Conservation (phyloP, 2,888 invertebrate species). For the Troilus luridus region DNA sequence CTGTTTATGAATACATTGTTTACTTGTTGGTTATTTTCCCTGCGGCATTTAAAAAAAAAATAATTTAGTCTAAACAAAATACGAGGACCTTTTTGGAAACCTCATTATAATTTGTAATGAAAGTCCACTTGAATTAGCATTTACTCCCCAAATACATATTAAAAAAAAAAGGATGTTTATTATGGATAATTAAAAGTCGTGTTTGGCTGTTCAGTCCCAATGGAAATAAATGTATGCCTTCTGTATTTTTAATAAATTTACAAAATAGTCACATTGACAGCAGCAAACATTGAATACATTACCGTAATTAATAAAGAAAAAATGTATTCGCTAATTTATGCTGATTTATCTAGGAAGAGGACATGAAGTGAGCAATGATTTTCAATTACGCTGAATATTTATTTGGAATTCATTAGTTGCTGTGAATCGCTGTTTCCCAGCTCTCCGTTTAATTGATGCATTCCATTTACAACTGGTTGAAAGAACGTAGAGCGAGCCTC, state of each 20-base stretch:
- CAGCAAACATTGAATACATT: neutral
- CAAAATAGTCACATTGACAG: neutral
- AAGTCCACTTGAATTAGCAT: neutral
- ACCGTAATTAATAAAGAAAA: neutral
- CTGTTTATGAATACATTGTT: neutral
- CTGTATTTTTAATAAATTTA: neutral
- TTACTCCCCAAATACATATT: neutral
- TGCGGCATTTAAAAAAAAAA: slow-evolving; percentile 2
- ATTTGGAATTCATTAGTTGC: neutral
- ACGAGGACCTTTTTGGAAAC: neutral
- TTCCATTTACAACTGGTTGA: neutral
- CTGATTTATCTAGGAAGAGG: neutral
- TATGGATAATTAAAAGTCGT: slow-evolving; percentile 34
- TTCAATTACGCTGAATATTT: slow-evolving; percentile 15
- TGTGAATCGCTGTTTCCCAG: neutral
- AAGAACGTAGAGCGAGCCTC: neutral
- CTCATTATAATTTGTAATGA: slow-evolving; percentile 41
- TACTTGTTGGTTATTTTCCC: neutral
- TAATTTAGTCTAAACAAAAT: slow-evolving; percentile 39
- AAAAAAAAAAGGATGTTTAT: neutral
- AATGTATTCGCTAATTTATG: neutral
- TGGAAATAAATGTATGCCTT: neutral
- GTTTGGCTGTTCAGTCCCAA: neutral
- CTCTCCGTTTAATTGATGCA: neutral
- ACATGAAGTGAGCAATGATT: neutral